Base-by-base conservation (phyloP, 1,140 invertebrate species). In the Littorina saxatilis region DNA sequence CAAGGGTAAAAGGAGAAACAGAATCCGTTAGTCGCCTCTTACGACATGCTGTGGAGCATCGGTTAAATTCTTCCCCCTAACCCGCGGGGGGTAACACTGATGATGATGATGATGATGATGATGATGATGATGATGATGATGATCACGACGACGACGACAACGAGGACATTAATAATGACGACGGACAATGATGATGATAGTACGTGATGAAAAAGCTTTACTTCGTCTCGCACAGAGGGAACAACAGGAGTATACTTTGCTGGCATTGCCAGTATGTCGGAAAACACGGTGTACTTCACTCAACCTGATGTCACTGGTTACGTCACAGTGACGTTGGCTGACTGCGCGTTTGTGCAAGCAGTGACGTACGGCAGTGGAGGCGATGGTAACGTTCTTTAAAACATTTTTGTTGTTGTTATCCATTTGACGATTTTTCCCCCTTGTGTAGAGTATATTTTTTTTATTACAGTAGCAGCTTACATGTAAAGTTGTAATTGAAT, bases 201-300 rank as follows among this genome's bases (percentile, higher is more conserved):
- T 52, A 13, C 50, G 23, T 52, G 9, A 52, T 52, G 23, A 52
- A 13, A 11, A 23, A 23, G 50, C 23, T 23, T 11, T 13, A 52
- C 23, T 52, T 52, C 11, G 5, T 32, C 20, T 37, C 23, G 66
- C 5, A 15, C 66, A 37, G 66, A 37, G 4, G 39, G 39, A 27
- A 37, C 39, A 37, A 70, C 66, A 3, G 4, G 27, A 35, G 66
- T 70, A 3, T 70, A 70, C 37, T 70, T 70, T 70, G 66, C 7
- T 35, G 66, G 27, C 27, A 70, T 37, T 9, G 66, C 29, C n/a
- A 37, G 66, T 32, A 27, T 70, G 27, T 27, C 7, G 2, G 66
- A 70, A 37, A 70, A 70, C 66, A 70, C 66, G 2, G 66, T 37
- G 23, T 70, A 70, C 13, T 29, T 70, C 32, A 70, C 66, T 13